Evolutionary conservation across 1,140 invertebrate species (phyloP).

Genomic region (Drosophila teissieri): DNA sequence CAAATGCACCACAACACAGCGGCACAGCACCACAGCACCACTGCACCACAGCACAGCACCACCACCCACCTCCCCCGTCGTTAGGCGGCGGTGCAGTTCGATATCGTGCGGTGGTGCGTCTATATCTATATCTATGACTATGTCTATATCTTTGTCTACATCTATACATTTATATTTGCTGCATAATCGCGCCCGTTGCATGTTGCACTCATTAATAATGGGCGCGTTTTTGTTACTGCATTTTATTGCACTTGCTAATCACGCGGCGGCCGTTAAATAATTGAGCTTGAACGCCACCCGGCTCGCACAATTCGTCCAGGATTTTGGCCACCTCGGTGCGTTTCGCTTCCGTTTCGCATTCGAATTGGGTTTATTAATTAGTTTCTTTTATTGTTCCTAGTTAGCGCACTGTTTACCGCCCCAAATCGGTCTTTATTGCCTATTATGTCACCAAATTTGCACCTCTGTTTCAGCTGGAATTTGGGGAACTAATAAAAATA

Average conservation of each 20-base stretch:
- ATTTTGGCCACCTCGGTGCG: constrained; percentile 19
- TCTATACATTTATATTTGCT: constrained; percentile 41
- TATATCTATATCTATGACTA: constrained; percentile 28
- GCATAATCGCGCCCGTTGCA: constrained; percentile 71
- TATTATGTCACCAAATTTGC: background rate
- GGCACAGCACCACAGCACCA: background rate
- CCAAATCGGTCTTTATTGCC: background rate
- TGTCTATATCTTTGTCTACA: no score
- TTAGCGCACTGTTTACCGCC: constrained; percentile 9
- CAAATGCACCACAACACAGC: background rate
- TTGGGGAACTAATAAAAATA: background rate
- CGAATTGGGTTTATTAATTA: constrained; percentile 4
- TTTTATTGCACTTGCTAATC: constrained; percentile 77
- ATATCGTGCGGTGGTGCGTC: constrained; percentile 48
- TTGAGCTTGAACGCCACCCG: constrained; percentile 69
- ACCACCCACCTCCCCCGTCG: constrained; percentile 3
- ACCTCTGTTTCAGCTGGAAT: background rate
- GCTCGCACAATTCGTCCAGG: constrained; percentile 52
- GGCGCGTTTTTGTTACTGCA: constrained; percentile 53
- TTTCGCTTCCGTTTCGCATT: constrained; percentile 42
- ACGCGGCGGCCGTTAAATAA: constrained; percentile 68
- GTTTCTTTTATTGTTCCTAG: constrained; percentile 15
- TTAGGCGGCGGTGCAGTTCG: constrained; percentile 3
- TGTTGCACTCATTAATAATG: constrained; percentile 57
- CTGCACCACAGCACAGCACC: background rate